Evolutionary conservation across 2,888 invertebrate species (phyloP), one percentile per base, ranked within the genome.

Genomic region (Trilocha varians): DNA sequence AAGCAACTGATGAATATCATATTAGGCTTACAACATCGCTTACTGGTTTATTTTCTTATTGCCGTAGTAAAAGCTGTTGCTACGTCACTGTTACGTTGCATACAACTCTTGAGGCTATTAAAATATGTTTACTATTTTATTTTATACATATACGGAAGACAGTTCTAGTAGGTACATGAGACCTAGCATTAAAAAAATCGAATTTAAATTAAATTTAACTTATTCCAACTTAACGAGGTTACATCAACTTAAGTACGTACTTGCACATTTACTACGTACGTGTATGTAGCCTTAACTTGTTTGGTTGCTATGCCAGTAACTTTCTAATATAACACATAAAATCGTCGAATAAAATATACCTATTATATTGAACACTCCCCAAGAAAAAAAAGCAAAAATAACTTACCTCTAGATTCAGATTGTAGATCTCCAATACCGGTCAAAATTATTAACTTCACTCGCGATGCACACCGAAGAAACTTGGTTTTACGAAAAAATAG

Each of bases 261-360:
- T 66, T 61, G 65, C 66, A 67, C 65, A 72, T 71, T 70, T 69
- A 60, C 65, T 66, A 63, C 57, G 62, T 65, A 70, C 65, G 63
- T 68, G 68, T 69, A 62, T 25, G 25, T 61, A 64, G 69, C 70
- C 73, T 75, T 65, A 77, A 78, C 79, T 79, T 71, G 75, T 77
- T 76, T 69, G 65, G 69, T 72, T 73, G 71, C 75, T 71, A 78
- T 74, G 71, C 71, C 76, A 72, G 69, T 72, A 63, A 82, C 82
- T 82, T 82, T 82, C 82, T 82, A 82, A 80, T 77, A 74, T 69
- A 72, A 70, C 74, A 69, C 70, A 58, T 57, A 60, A 55, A 59
- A 61, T 40, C 36, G 34, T 34, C 37, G 37, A 18, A 34, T 41
- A 40, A 35, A 34, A 32, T n/a, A n/a, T n/a, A n/a, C n/a, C n/a